Conservation (phyloP, 2,888 invertebrate species). For the Onthophagus sagittarius region DNA sequence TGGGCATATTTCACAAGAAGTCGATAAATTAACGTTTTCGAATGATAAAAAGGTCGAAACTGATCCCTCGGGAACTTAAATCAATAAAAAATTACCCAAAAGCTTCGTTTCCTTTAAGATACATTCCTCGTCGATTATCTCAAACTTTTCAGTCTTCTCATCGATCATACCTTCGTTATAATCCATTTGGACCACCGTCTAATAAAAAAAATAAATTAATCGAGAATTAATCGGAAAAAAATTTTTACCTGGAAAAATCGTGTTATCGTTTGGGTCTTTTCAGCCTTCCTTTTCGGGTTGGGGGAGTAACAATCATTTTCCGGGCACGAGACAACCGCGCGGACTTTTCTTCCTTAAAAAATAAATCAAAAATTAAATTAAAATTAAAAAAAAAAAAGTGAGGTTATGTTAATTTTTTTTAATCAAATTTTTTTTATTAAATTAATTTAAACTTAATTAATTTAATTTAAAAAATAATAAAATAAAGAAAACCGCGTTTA, state of each 20-base stretch:
- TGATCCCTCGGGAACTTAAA: constrained; percentile 20
- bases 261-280: constrained; percentile 29
- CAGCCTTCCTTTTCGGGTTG: constrained; percentile 27
- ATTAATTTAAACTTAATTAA: too few relatives aligned
- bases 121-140: not conserved
- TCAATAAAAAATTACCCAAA: not conserved
- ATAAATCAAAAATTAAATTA: not conserved
- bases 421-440: too few relatives aligned
- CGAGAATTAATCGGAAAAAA: not conserved
- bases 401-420: too few relatives aligned
- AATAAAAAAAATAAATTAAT: constrained; percentile 2
- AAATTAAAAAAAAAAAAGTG: constrained; percentile 1
- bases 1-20: constrained; percentile 33
- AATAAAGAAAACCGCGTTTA: too few relatives aligned
- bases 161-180: constrained; percentile 23
- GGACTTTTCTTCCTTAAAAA: constrained; percentile 25
- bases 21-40: constrained; percentile 35
- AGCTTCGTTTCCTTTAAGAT: constrained; percentile 3
- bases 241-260: constrained; percentile 30
- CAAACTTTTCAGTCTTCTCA: constrained; percentile 25
- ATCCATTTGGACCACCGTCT: constrained; percentile 16
- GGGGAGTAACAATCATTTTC: constrained; percentile 29
- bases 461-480: too few relatives aligned
- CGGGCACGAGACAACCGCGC: constrained; percentile 23
- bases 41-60: constrained; percentile 43